Evolutionary conservation across 2,888 invertebrate species (phyloP).

Genomic region (Synergus umbraculus): DNA sequence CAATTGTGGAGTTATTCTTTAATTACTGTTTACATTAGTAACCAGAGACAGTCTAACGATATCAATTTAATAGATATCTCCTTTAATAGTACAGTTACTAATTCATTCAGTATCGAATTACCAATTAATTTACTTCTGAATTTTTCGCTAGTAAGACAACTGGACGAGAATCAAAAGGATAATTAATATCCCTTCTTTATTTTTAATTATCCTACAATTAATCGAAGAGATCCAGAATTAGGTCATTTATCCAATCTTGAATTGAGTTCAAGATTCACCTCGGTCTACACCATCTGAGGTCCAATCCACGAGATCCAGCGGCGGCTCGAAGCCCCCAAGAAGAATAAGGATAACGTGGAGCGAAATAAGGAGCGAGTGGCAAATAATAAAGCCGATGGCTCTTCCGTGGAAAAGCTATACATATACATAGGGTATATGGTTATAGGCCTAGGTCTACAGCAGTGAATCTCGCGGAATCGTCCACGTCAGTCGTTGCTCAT

Average conservation of each 20-base stretch:
- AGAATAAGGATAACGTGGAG: background rate
- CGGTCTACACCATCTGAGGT: background rate
- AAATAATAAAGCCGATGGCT: conserved; percentile 5
- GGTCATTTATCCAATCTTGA: background rate
- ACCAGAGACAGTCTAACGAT: too few species aligned
- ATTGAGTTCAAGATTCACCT: too few species aligned
- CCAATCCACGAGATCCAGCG: background rate
- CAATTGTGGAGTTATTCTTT: too few species aligned
- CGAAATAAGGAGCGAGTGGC: background rate
- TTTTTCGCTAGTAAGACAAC: too few species aligned
- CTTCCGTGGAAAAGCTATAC: background rate
- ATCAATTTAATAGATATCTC: too few species aligned
- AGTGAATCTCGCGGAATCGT: conserved; percentile 9
- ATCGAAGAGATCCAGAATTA: background rate
- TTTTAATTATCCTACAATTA: too few species aligned
- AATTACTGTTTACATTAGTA: too few species aligned
- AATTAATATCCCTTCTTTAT: too few species aligned
- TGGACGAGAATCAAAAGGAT: too few species aligned
- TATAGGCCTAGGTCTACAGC: background rate
- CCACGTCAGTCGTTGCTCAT: background rate
- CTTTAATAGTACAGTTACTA: too few species aligned
- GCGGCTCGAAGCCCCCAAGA: background rate
- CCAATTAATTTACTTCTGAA: too few species aligned
- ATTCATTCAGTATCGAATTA: too few species aligned
- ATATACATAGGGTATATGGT: background rate